Evolutionary conservation across 1,140 invertebrate species (phyloP), one percentile per base, ranked within the genome.

Genomic region (Chironomus tepperi): DNA sequence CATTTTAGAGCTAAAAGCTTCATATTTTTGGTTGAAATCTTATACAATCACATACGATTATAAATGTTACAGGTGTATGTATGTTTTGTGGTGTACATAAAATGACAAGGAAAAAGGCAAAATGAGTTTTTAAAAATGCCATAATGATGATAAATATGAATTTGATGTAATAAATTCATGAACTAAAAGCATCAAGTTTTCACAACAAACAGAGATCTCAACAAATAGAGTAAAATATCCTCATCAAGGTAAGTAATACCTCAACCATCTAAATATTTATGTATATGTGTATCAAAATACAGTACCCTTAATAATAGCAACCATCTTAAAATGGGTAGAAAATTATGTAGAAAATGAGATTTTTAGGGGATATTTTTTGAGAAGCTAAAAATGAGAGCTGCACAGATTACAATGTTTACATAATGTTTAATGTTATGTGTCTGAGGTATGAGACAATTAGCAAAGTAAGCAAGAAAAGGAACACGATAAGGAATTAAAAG

Each of bases 141-240:
- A 21, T 70, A 70, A 70, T 70, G 65, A 70, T 19, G 65, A 70
- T 70, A 19, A 70, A 70, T 70, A 70, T 70, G 65, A 70, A 19
- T 18, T 70, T 70, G 65, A 70, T 70, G 65, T 70, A 70, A 70
- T 70, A 70, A 70, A 70, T 70, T 70, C 65, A 19, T 57, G 47
- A 57, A 57, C 47, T n/a, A n/a, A 9, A 57, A 57, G n/a, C 47
- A 12, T 57, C 12, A n/a, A 15, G 7, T 12, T 57, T 5, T 12
- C 12, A 9, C 9, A 57, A 1, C 24, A 5, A 34, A 34, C 24
- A 34, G n/a, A 34, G 24, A 34, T 34, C 24, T 34, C 24, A 34
- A 34, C 24, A 34, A 34, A 34, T 34, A 34, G 24, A 34, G 5
- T 5, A 34, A 34, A 34, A 34, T 34, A 34, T 34, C 24, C 24